phyloP scores from a whole-genome alignment of 2,113 vertebrate genomes.

The Crotophaga sulcirostris region DNA sequence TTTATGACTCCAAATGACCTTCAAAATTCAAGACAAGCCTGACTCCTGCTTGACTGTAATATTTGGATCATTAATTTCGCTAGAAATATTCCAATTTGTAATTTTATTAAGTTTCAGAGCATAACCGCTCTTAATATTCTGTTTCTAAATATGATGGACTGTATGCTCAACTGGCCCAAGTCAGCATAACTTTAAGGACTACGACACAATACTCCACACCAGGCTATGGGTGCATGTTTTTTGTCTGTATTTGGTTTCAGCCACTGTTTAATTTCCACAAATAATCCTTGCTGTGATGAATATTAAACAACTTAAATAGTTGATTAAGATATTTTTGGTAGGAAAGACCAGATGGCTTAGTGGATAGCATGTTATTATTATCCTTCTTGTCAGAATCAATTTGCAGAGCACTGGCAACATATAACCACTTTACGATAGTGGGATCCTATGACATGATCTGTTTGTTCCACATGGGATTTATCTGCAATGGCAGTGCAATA shows the following conservation, averaged over 20 bases:
- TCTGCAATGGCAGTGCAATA: neutral
- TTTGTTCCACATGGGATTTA: neutral
- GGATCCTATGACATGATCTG: neutral
- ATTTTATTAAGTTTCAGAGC: constrained; percentile 80
- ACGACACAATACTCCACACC: neutral
- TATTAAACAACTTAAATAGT: constrained; percentile 54
- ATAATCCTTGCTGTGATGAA: constrained; percentile 25
- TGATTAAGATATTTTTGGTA: constrained; percentile 55
- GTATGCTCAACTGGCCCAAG: neutral
- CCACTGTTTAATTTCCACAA: constrained; percentile 32
- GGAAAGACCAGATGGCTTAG: neutral
- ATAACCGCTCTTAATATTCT: constrained; percentile 64
- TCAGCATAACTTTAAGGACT: neutral
- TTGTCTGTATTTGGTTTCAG: constrained; percentile 38
- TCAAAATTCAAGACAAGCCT: constrained; percentile 70
- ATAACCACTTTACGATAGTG: neutral
- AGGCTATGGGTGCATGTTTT: neutral
- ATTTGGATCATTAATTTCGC: constrained; percentile 81
- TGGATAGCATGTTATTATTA: neutral
- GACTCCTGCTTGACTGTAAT: constrained; percentile 72
- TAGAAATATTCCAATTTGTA: constrained; percentile 71
- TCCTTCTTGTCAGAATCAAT: neutral
- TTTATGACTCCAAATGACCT: constrained; percentile 76
- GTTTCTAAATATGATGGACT: constrained; percentile 68
- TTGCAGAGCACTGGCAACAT: neutral